A percentile compares a stretch with the other conserved stretches of the same genome.
These are phyloP conservation scores for Philereme vetulata DNA, from an alignment of 2,888 invertebrate genomes.

Conservation along the genomic window DNA sequence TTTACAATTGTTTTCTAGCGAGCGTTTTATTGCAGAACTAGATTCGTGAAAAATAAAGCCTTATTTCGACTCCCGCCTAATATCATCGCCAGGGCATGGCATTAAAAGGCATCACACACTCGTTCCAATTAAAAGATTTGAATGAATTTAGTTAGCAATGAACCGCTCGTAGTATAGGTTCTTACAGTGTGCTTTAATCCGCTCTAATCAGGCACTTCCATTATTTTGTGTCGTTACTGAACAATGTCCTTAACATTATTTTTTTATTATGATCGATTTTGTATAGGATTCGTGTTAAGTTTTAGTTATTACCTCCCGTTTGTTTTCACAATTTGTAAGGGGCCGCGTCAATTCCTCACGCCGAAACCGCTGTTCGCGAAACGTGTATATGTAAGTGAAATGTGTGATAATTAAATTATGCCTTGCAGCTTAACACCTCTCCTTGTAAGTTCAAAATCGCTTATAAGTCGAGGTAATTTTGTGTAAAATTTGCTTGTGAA, in stretches of 20 bases:
- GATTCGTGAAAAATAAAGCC: constrained; percentile 5
- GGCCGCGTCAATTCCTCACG: constrained; percentile 75
- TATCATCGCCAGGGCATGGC: neutral
- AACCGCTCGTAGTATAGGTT: constrained; percentile 27
- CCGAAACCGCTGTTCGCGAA: constrained; percentile 45
- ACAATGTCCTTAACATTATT: constrained; percentile 55
- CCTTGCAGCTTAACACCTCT: constrained; percentile 42
- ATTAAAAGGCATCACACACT: neutral
- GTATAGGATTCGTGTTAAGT: constrained; percentile 72
- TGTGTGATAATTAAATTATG: constrained; percentile 42
- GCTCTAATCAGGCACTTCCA: constrained; percentile 57
- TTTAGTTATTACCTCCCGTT: constrained; percentile 60
- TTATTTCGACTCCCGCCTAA: neutral
- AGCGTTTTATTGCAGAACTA: constrained; percentile 28
- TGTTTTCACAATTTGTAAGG: constrained; percentile 53
- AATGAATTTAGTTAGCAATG: constrained; percentile 22
- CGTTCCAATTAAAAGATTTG: neutral
- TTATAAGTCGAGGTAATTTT: constrained; percentile 37
- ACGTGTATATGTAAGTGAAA: constrained; percentile 54
- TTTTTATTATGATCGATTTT: constrained; percentile 65
- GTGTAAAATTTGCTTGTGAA: constrained; percentile 54
- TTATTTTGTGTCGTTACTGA: constrained; percentile 46
- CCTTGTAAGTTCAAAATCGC: constrained; percentile 40
- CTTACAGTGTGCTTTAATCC: constrained; percentile 42
- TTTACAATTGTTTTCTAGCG: constrained; percentile 17